A percentile compares a stretch with the other conserved stretches of the same genome.
phyloP scores from a whole-genome alignment of 2,113 vertebrate species.

The Ctenomys sociabilis region DNA sequence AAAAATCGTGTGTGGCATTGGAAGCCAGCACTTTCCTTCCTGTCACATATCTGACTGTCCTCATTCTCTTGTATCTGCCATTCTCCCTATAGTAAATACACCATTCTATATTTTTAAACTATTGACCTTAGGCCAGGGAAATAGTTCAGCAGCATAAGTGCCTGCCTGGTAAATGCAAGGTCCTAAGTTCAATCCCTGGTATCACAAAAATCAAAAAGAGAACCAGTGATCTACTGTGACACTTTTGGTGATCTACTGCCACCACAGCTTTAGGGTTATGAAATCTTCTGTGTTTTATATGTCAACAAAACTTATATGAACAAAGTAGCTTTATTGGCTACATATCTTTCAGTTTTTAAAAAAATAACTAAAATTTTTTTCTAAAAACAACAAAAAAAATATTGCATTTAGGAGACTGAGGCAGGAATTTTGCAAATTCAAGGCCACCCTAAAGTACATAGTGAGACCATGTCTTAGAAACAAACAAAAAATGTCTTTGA shows the following conservation, averaged over 20 bases:
- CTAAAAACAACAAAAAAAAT: constrained; percentile 29
- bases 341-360: constrained; percentile 34
- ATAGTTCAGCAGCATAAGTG: too few relatives aligned
- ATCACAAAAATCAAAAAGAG: not conserved
- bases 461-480: not conserved
- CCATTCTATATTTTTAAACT: not conserved
- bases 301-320: constrained; percentile 26
- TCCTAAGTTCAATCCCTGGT: too few relatives aligned
- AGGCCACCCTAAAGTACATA: not conserved
- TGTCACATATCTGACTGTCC: not conserved
- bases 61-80: not conserved
- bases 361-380: constrained; percentile 45
- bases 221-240: not conserved
- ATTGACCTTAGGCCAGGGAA: not conserved
- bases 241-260: not conserved
- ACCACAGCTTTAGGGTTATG: not conserved
- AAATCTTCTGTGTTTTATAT: constrained; percentile 45
- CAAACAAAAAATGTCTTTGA: constrained; percentile 41
- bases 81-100: not conserved
- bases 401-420: not conserved
- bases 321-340: not conserved
- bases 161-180: too few relatives aligned
- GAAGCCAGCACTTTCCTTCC: not conserved
- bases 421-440: not conserved
- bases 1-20: not conserved